Conservation (phyloP, 1,140 invertebrate species). For the Drosophila repletoides region DNA sequence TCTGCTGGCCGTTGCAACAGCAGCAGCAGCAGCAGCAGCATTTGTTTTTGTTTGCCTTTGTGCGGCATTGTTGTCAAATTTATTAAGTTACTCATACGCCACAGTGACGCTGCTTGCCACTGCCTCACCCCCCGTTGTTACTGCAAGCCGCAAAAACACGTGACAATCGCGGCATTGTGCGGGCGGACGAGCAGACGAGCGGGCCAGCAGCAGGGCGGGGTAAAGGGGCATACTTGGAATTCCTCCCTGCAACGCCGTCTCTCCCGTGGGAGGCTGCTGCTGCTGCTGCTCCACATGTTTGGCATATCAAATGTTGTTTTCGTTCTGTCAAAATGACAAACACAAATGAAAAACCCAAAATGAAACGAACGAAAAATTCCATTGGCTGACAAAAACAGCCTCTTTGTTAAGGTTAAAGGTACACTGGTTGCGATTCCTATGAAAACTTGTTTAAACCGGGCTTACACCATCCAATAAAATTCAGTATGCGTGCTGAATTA, state of each 20-base stretch:
- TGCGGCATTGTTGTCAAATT: conserved; percentile 74
- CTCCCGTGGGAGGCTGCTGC: too few relatives aligned
- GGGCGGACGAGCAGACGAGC: not conserved
- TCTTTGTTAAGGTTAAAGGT: not conserved
- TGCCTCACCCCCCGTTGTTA: not conserved
- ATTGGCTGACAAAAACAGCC: conserved; percentile 22
- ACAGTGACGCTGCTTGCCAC: conserved; percentile 8
- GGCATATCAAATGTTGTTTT: conserved; percentile 62
- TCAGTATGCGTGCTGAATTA: too few relatives aligned
- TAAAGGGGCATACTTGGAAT: too few relatives aligned
- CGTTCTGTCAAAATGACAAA: conserved; percentile 60
- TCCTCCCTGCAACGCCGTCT: too few relatives aligned
- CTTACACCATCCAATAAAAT: too few relatives aligned
- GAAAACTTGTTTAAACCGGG: not conserved
- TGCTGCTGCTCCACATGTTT: conserved; percentile 28
- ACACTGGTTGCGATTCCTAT: conserved; percentile 1
- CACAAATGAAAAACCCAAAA: conserved; percentile 32
- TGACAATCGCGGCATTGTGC: conserved; percentile 22
- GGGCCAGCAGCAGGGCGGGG: not conserved
- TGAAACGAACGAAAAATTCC: conserved; percentile 27
- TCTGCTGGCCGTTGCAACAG: conserved; percentile 27
- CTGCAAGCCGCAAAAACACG: conserved; percentile 42
- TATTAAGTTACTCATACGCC: conserved; percentile 80
- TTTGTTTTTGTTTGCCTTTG: conserved; percentile 72
- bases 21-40: conserved; percentile 21